These are phyloP conservation scores for Pelecanus crispus DNA, from an alignment of 2,113 vertebrate genomes.

Conservation along the genomic window DNA sequence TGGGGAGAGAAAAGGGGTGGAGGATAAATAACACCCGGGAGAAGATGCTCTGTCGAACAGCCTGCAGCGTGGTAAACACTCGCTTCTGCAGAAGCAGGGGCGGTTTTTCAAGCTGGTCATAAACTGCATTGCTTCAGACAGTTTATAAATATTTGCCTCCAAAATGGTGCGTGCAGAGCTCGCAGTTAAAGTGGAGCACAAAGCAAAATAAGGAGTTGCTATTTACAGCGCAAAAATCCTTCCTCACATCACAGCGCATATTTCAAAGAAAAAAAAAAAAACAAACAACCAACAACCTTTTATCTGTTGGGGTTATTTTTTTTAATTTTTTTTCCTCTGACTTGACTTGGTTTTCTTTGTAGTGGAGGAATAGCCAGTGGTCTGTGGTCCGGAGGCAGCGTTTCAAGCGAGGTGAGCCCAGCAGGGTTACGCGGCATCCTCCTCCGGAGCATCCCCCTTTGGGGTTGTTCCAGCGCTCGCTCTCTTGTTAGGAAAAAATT, in stretches of 20 bases:
- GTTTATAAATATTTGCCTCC: constrained; percentile 24
- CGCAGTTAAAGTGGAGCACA: background rate
- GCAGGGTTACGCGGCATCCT: rapidly evolving
- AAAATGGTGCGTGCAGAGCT: background rate
- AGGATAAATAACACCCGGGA: background rate
- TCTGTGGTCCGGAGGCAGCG: background rate
- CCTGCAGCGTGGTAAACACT: background rate
- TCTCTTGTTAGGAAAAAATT: background rate
- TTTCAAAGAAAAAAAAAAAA: background rate
- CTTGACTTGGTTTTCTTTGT: background rate
- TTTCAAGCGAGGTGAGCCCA: background rate
- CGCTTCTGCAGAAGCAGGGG: background rate
- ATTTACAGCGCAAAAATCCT: background rate
- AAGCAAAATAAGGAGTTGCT: background rate
- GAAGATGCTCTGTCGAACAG: background rate
- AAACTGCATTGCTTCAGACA: background rate
- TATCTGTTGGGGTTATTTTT: too few relatives aligned
- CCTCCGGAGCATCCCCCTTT: background rate
- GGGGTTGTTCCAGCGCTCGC: background rate
- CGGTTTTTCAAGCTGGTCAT: background rate
- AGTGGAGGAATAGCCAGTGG: background rate
- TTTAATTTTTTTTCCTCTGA: background rate
- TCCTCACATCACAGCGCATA: background rate
- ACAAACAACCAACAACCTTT: background rate
- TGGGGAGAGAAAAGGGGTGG: background rate